Conservation (phyloP, 2,888 invertebrate genomes). For the Eupelmus urozonus region DNA sequence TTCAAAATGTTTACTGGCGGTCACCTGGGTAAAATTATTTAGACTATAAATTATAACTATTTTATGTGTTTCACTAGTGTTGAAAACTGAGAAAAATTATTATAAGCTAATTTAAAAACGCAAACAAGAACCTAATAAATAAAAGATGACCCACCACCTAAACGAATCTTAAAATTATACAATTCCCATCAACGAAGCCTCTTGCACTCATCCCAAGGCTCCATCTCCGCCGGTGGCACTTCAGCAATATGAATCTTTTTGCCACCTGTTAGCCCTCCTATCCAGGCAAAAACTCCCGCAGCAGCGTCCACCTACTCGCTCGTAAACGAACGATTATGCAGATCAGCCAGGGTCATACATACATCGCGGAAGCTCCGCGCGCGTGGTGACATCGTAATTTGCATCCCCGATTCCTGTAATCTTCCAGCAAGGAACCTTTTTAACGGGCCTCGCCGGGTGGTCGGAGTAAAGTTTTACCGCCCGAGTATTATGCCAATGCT, state of each 20-base stretch:
- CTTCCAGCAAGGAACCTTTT: constrained; percentile 64
- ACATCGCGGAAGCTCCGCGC: constrained; percentile 29
- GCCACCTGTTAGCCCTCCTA: constrained; percentile 37
- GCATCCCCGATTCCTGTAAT: constrained; percentile 74
- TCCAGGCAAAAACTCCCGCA: neutral
- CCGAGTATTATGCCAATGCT: constrained; percentile 47
- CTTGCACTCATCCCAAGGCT: neutral
- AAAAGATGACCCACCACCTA: too few relatives aligned
- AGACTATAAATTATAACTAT: too few relatives aligned
- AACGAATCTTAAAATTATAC: too few relatives aligned
- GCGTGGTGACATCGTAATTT: constrained; percentile 74
- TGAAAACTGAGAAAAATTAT: too few relatives aligned
- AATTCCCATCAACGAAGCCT: too few relatives aligned
- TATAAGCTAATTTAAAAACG: too few relatives aligned
- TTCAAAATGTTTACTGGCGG: too few relatives aligned
- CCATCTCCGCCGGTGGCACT: too few relatives aligned
- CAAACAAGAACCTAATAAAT: too few relatives aligned
- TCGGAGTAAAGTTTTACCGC: constrained; percentile 25
- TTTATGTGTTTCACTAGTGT: too few relatives aligned
- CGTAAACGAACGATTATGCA: constrained; percentile 15
- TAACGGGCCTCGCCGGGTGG: constrained; percentile 42
- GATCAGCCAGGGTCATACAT: neutral
- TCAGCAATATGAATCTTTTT: constrained; percentile 16
- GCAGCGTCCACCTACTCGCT: constrained; percentile 21
- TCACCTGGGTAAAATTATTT: too few relatives aligned